Conservation (phyloP, 2,113 vertebrate species). For the Pipra filicauda region DNA sequence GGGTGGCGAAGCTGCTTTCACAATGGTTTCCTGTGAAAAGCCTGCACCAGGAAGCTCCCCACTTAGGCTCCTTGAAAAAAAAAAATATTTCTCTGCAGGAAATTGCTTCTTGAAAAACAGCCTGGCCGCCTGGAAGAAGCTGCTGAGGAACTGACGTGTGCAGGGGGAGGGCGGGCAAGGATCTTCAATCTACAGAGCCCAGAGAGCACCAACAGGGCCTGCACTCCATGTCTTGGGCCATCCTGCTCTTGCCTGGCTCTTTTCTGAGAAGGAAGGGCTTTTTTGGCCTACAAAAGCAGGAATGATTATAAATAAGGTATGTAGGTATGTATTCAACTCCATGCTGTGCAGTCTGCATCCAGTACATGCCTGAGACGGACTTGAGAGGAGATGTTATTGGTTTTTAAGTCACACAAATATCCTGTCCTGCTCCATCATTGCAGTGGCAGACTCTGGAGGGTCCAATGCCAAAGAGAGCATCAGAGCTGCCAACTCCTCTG, state of each 20-base stretch:
- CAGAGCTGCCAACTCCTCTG: not conserved
- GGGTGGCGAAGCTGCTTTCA: not conserved
- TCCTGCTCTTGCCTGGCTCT: not conserved
- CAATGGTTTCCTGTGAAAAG: constrained; percentile 2
- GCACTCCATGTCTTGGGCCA: not conserved
- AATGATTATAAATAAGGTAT: not conserved
- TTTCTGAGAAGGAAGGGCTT: not conserved
- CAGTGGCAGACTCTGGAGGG: not conserved
- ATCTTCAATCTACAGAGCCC: not conserved
- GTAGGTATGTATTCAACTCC: not conserved
- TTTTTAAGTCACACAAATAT: not conserved
- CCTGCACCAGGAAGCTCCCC: not conserved
- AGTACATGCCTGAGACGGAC: not conserved
- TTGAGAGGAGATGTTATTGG: not conserved
- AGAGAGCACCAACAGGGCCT: not conserved
- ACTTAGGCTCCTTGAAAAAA: constrained; percentile 4
- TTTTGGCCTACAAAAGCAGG: not conserved
- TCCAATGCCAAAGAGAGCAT: not conserved
- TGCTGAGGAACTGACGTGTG: not conserved
- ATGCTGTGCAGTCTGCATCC: fast-evolving
- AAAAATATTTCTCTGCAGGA: constrained; percentile 34
- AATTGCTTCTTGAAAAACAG: constrained; percentile 27
- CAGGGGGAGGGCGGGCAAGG: fast-evolving
- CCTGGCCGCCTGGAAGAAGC: not conserved
- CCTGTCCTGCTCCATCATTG: not conserved